phyloP scores from a whole-genome alignment of 2,888 invertebrate species.

The Steromphala cineraria region DNA sequence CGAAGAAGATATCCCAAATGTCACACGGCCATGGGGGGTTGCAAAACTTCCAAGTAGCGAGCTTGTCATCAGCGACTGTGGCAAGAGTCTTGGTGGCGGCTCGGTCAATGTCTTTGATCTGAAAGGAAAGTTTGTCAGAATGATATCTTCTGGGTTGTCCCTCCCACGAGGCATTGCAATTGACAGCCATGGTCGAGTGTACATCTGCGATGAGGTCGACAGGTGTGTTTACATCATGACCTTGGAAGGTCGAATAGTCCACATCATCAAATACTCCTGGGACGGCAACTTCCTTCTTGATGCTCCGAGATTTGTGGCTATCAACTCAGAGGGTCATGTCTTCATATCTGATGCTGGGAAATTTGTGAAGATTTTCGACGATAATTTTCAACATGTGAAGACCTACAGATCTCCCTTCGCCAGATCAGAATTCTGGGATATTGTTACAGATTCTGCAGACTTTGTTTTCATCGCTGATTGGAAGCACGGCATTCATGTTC shows the following conservation, averaged over 20 bases:
- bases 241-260: not conserved
- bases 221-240: constrained; percentile 30
- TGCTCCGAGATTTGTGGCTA: constrained; percentile 39
- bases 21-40: constrained; percentile 27
- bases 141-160: constrained; percentile 13
- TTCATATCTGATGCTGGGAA: constrained; percentile 38
- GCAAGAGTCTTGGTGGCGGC: constrained; percentile 16
- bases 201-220: constrained; percentile 31
- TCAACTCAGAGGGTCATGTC: constrained; percentile 31
- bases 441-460: constrained; percentile 31
- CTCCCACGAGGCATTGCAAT: constrained; percentile 22
- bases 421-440: constrained; percentile 43
- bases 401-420: constrained; percentile 37
- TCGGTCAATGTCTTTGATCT: constrained; percentile 24
- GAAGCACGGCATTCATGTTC: constrained; percentile 42
- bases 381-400: constrained; percentile 28
- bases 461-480: constrained; percentile 40
- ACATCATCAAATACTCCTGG: constrained; percentile 36
- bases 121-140: constrained; percentile 19
- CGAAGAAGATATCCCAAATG: not conserved
- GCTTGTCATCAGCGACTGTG: constrained; percentile 27
- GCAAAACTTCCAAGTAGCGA: constrained; percentile 17
- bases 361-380: constrained; percentile 40
- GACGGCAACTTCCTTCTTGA: constrained; percentile 38
- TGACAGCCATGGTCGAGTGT: not conserved